Base-by-base conservation (phyloP, 1,140 invertebrate species). In the Venturia canescens region DNA sequence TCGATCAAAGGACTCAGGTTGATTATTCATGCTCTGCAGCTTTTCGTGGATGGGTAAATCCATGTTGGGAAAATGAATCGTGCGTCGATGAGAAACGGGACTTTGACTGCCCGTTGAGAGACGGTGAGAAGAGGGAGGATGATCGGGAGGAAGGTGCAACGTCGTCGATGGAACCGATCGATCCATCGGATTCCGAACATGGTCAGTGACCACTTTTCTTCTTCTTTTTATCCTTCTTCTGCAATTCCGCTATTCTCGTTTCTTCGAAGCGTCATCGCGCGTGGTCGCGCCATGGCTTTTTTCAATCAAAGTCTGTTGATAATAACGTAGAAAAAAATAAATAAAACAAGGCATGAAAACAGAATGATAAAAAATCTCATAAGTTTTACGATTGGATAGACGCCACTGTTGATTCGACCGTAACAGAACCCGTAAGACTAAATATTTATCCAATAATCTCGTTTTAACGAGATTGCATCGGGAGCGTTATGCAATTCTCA, bases 381-480 rank as follows among this genome's bases (percentile, higher is more conserved):
- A 13, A 44, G 38, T 44, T 44, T 44, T 85, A 87, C 83, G 84
- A 50, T 84, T 86, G 83, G 76, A 83, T 77, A 60, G 84, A 86
- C 87, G 87, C 86, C 87, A 86, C 86, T 86, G 83, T 81, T 85
- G 83, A 6, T 44, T 13, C 38, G 11, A 44, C 83, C 72, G 83
- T 87, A 86, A 85, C 72, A 34, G 79, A 83, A 77, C 82, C 83
- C 83, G 38, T 44, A 80, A 48, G 85, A 60, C 82, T 87, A 88
- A 88, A 88, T 87, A 87, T 88, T 88, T 88, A 85, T 82, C 80
- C 34, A 79, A 44, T 44, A 44, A 44, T 44, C 38, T 44, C 38
- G 38, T 44, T 44, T 44, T 44, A 50, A 27, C 60, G 21, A 79
- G 21, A 66, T 66, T 21, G 31, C 27, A 71, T n/a, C 53, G 31